Base-by-base conservation (phyloP, 2,797 vertebrate genomes). In the Hoplostethus atlanticus region DNA sequence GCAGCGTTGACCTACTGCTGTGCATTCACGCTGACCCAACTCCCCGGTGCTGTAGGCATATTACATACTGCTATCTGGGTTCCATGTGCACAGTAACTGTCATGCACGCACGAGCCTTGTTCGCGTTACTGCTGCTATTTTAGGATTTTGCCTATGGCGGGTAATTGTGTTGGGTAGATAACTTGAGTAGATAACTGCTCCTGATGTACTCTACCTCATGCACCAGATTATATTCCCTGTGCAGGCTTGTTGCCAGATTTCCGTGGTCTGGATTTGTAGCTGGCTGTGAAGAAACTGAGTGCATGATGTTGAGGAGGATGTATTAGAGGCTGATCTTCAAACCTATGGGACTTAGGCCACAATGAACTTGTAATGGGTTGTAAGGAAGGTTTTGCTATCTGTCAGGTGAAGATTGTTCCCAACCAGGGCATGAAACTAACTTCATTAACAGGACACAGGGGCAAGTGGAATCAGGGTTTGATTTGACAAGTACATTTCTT, bases 141-240 rank as follows among this genome's bases (percentile, higher is more conserved):
- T 82, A 80, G 82, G 53, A 57, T 34, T 53, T 44, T 78, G 78
- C 57, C 81, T 59, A 57, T 60, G 71, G 78, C 82, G 64, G 71
- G 69, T 82, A 60, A 66, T 68, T 82, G 79, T 80, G 75, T 81
- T 83, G 76, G 71, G 52, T 2, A 76, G 83, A 84, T 85, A 58
- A 77, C 81, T 61, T 25, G 59, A 71, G 34, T 64, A 77, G 79
- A 74, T 81, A 71, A 66, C 25, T 17, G 60, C 67, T 21, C 74
- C 55, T 66, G 44, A 67, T 80, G 77, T 66, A 71, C 78, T 78
- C 67, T 55, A 62, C 73, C 44, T 68, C 59, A 31, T 67, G 77
- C 71, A 72, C 54, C 63, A 72, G 25, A 73, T 84, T 81, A 12
- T 42, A n/a, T 15, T 52, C 51, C 34, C 52, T 28, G 42, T 66